A percentile compares a stretch with the other conserved stretches of the same genome.
Conservation (phyloP, 2,797 vertebrate species). For the Pitangus sulphuratus region DNA sequence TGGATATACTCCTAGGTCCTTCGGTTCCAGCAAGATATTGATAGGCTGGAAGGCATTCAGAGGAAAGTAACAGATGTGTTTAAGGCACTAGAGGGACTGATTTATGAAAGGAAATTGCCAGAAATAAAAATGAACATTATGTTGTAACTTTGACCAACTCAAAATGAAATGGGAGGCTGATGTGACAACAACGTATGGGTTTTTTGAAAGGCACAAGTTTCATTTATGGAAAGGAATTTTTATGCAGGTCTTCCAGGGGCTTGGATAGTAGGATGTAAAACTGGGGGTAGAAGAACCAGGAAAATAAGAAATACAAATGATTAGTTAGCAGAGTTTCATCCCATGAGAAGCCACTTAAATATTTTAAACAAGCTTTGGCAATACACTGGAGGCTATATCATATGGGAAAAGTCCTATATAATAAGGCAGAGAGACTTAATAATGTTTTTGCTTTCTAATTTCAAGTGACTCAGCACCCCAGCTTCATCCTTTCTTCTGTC, state of each 20-base stretch:
- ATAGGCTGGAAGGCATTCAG: slow-evolving; percentile 21
- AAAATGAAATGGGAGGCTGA: not conserved
- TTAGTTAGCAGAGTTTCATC: not conserved
- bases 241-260: not conserved
- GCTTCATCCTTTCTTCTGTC: not conserved
- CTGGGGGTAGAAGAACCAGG: not conserved
- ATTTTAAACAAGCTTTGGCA: not conserved
- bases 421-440: not conserved
- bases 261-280: not conserved
- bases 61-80: slow-evolving; percentile 2
- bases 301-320: not conserved
- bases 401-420: not conserved
- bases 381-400: not conserved
- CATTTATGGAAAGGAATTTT: slow-evolving; percentile 33
- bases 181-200: not conserved
- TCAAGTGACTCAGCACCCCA: not conserved
- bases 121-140: slow-evolving; percentile 14
- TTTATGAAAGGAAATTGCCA: slow-evolving; percentile 36
- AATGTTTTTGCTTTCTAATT: not conserved
- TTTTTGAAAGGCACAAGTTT: not conserved
- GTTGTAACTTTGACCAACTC: not conserved
- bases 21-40: not conserved
- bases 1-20: not conserved
- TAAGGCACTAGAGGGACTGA: not conserved
- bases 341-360: not conserved